Evolutionary conservation across 2,797 vertebrate species (phyloP), one percentile per base, ranked within the genome.

Genomic region (Thamnophis elegans): DNA sequence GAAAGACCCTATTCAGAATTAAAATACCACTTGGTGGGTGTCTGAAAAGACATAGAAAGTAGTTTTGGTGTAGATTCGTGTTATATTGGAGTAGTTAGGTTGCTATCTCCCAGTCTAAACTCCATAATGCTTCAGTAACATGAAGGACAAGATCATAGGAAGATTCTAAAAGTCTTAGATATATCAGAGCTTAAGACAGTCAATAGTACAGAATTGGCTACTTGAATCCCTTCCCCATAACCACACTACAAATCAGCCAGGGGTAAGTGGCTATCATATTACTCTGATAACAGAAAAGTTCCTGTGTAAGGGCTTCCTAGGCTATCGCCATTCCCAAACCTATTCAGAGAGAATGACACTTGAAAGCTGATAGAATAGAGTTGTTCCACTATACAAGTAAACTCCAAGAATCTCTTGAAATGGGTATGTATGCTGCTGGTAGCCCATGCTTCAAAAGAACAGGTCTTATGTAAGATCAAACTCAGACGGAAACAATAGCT

Each of bases 401-500:
- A 1, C 55, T 93, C 93, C 94, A 51, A 90, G n/a, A 65, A 1
- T 92, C 32, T 20, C 62, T 95, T 93, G 82, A 73, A n/a, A 93
- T n/a, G 42, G 32, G 62, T 91, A 91, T 88, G 92, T 9, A 60
- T 12, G 87, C 2, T 47, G 11, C 2, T 47, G 11, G 12, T 91
- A 94, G 22, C 0, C 42, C 55, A 36, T 88, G 28, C 87, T 96
- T 94, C 28, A 60, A 91, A 95, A 91, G 47, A 94, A 1, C 28
- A 95, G 90, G 93, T 62, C 91, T 11, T 91, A 78, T 89, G 28
- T 59, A 85, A 95, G 86, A 42, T 94, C 90, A 95, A 5, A 0
- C 28, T 93, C 87, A 32, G 53, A 54, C 89, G 90, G 93, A 95
- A 91, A 88, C 58, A 95, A 93, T 90, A 8, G 7, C 36, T 95